A percentile compares a stretch with the other conserved stretches of the same genome.
Evolutionary conservation across 2,113 vertebrate genomes (phyloP).

Genomic region (Cephalopterus ornatus): DNA sequence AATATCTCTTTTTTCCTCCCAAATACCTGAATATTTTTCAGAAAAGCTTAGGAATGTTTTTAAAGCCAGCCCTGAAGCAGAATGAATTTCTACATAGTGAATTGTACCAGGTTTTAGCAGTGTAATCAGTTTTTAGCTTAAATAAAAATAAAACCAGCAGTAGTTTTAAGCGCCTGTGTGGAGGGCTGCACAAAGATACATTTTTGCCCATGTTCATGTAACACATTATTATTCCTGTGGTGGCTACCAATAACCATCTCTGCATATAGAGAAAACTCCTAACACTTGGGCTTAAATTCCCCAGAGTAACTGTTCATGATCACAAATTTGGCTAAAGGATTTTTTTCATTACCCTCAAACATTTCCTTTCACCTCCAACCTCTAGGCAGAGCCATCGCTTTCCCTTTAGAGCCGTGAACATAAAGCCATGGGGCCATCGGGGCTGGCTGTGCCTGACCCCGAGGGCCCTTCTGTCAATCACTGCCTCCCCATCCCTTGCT

Average conservation of each 20-base stretch:
- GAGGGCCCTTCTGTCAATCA: constrained; percentile 84
- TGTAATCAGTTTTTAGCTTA: background rate
- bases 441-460: constrained; percentile 79
- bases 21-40: background rate
- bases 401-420: constrained; percentile 74
- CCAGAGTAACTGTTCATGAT: constrained; percentile 76
- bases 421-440: constrained; percentile 81
- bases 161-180: background rate
- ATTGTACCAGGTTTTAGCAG: background rate
- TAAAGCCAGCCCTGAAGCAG: background rate
- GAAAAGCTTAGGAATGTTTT: background rate
- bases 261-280: background rate
- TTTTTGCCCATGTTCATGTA: background rate
- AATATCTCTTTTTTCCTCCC: background rate
- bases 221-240: background rate
- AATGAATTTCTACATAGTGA: background rate
- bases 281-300: constrained; percentile 66
- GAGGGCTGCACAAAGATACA: background rate
- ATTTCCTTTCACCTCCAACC: constrained; percentile 85
- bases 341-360: constrained; percentile 82
- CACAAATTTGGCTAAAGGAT: constrained; percentile 79
- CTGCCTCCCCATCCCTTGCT: constrained; percentile 74
- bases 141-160: background rate
- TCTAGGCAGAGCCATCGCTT: constrained; percentile 76
- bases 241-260: constrained; percentile 19